Conservation (phyloP, 2,113 vertebrate genomes). For the Prietella phreatophila region DNA sequence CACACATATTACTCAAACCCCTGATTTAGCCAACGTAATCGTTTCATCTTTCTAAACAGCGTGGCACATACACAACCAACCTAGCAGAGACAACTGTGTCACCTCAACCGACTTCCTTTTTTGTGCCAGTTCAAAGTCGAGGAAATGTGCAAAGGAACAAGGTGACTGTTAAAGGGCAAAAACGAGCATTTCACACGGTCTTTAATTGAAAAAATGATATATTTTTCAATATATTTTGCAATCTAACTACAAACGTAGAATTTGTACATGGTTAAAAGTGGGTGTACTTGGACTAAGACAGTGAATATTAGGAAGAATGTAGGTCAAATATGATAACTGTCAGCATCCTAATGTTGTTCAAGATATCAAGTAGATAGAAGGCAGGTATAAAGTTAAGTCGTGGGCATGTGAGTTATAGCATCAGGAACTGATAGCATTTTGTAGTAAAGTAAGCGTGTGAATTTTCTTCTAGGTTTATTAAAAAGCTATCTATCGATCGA, state of each 20-base stretch:
- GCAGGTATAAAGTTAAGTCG: background rate
- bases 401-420: background rate
- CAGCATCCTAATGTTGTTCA: background rate
- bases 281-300: too few relatives aligned
- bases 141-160: background rate
- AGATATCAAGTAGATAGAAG: background rate
- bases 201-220: background rate
- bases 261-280: background rate
- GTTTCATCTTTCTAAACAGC: background rate
- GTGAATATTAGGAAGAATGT: background rate
- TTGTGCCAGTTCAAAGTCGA: background rate
- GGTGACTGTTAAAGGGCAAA: background rate
- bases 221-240: background rate
- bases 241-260: background rate
- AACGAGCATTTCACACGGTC: background rate
- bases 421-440: background rate
- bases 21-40: background rate
- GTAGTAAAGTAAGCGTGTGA: background rate
- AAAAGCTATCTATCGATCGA: too few relatives aligned
- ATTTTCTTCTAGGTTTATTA: background rate
- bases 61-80: background rate
- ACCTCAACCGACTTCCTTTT: background rate
- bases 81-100: background rate
- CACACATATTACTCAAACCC: background rate
- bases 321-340: background rate